Base-by-base conservation (phyloP, 2,797 vertebrate species). In the Myiotriccus ornatus region DNA sequence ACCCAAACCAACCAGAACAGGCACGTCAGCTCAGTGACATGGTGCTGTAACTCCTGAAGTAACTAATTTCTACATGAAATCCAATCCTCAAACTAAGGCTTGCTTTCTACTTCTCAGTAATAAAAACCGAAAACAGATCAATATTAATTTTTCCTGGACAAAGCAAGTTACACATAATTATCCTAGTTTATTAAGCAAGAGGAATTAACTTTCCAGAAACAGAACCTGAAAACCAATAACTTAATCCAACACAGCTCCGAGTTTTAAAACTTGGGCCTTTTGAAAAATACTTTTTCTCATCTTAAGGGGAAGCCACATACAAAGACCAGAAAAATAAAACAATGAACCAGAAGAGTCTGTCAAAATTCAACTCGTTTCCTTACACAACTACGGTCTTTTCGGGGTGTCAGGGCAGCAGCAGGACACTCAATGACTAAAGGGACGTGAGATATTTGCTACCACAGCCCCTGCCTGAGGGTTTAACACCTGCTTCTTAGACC, bases 331-430 rank as follows among this genome's bases (percentile, higher is more conserved):
- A 84, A 74, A 74, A 47, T 12, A 65, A 79, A 84, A 27, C 14
- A 23, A 25, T 0, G 4, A 67, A 49, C 17, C 19, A 46, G 24
- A 52, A 43, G 12, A 7, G 10, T 37, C 30, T 59, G 25, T 35
- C 59, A 59, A 71, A 82, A 84, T 41, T 64, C 34, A 30, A 0
- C 21, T 13, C 47, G 6, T 19, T 47, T 43, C 62, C 5, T 34
- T 12, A 23, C 8, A 39, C 0, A 6, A 7, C 16, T 3, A 2
- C 2, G 4, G 3, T 24, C 9, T 68, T 64, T 44, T 17, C 8
- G 37, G 19, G 24, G 69, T 22, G 19, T 35, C 47, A 53, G 9
- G 3, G 41, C 57, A 69, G 64, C 64, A 87, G 39, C 46, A 81
- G 52, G 37, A 87, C 57, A 67, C 25, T 39, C 24, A 14, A 21